Conservation (phyloP, 2,888 invertebrate genomes). For the Athalia rosae region DNA sequence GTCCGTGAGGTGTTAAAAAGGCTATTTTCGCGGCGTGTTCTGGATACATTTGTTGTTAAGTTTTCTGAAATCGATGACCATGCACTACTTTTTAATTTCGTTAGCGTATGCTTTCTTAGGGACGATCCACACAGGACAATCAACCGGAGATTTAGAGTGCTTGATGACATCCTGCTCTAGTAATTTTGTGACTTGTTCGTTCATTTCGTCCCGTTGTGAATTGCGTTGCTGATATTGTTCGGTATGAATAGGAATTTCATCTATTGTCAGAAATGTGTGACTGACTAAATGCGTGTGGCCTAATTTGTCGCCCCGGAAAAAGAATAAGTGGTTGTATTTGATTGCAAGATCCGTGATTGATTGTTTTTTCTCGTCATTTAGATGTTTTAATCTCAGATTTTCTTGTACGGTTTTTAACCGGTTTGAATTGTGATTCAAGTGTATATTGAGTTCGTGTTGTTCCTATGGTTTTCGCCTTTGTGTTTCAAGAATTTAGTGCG, state of each 20-base stretch:
- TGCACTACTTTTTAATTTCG: slow-evolving; percentile 23
- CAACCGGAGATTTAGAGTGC: slow-evolving; percentile 39
- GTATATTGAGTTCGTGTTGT: too few relatives aligned
- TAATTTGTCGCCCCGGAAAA: slow-evolving; percentile 4
- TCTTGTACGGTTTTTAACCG: background rate
- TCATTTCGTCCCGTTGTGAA: slow-evolving; percentile 19
- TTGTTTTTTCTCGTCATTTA: background rate
- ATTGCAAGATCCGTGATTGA: too few relatives aligned
- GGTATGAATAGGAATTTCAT: slow-evolving; percentile 17
- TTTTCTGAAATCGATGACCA: slow-evolving; percentile 38
- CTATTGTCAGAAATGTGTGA: slow-evolving; percentile 20
- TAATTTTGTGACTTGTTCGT: slow-evolving; percentile 36
- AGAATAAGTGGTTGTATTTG: slow-evolving; percentile 32
- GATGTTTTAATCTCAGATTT: background rate
- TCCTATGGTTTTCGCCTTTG: too few relatives aligned
- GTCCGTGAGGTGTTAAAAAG: too few relatives aligned
- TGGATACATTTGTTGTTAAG: too few relatives aligned
- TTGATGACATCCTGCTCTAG: slow-evolving; percentile 39
- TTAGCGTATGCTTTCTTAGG: too few relatives aligned
- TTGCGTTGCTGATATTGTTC: too few relatives aligned
- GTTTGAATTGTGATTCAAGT: background rate
- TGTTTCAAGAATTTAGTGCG: too few relatives aligned
- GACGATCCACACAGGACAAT: slow-evolving; percentile 44
- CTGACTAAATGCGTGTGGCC: slow-evolving; percentile 4
- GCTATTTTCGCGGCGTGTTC: too few relatives aligned